These are phyloP conservation scores for Saturnia pavonia DNA, from an alignment of 2,888 invertebrate species.

Conservation along the genomic window DNA sequence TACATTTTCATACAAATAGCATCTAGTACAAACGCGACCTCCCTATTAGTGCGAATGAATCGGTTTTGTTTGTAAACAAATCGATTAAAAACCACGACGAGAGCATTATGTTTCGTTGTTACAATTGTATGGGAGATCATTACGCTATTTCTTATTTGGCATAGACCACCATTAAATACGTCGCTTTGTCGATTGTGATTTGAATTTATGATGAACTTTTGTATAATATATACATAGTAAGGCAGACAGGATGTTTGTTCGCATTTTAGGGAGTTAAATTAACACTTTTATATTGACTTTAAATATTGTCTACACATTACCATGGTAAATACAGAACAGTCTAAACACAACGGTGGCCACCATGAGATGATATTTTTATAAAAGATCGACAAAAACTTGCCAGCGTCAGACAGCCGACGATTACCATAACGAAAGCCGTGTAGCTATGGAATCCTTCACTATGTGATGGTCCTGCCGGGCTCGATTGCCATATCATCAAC, in stretches of 20 bases:
- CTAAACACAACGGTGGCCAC: background rate
- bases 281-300: background rate
- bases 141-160: conserved; percentile 28
- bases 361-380: background rate
- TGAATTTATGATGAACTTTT: conserved; percentile 10
- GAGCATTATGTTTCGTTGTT: conserved; percentile 19
- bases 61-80: conserved; percentile 30
- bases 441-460: too few relatives aligned
- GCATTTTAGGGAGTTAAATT: background rate
- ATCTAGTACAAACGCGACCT: conserved; percentile 29
- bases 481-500: too few relatives aligned
- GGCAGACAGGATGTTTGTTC: background rate
- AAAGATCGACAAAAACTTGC: too few relatives aligned
- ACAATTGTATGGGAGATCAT: conserved; percentile 27
- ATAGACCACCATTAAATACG: conserved; percentile 33
- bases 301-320: background rate
- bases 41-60: conserved; percentile 24
- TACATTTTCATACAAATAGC: background rate
- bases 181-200: background rate
- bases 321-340: background rate
- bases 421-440: too few relatives aligned
- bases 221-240: background rate
- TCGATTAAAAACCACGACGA: conserved; percentile 27
- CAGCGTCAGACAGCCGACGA: too few relatives aligned
- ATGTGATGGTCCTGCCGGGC: too few relatives aligned